Percentiles rank a stretch among this genome's conserved stretches.
Conservation (phyloP, 2,888 invertebrate genomes). For the Eupithecia subfuscata region DNA sequence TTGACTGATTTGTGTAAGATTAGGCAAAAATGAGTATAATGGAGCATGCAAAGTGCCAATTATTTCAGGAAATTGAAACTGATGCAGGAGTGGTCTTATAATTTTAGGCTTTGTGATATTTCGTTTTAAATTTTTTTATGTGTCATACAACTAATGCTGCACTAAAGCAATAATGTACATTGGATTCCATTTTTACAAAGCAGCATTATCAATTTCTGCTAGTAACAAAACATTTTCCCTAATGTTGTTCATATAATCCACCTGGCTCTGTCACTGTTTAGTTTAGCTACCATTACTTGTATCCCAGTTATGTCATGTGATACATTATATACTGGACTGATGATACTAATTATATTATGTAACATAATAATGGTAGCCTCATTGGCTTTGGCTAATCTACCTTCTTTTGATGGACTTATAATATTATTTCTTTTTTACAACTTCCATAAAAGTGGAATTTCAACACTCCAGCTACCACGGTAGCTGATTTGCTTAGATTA, state of each 20-base stretch:
- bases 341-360: background rate
- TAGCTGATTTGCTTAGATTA: conserved; percentile 46
- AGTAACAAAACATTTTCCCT: background rate
- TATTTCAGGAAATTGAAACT: conserved; percentile 53
- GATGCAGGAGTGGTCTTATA: conserved; percentile 50
- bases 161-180: conserved; percentile 61
- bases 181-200: conserved; percentile 39
- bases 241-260: background rate
- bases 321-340: background rate
- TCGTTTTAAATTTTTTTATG: conserved; percentile 47
- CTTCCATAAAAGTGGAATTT: background rate
- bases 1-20: conserved; percentile 75
- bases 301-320: background rate
- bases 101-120: conserved; percentile 62
- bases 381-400: conserved; percentile 10
- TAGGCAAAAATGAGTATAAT: conserved; percentile 60
- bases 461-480: conserved; percentile 25
- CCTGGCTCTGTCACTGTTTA: conserved; percentile 13
- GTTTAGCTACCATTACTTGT: conserved; percentile 14
- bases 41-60: conserved; percentile 73
- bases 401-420: conserved; percentile 35
- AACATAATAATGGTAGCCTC: conserved; percentile 7
- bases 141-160: conserved; percentile 49
- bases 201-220: background rate
- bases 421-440: conserved; percentile 5